These are phyloP conservation scores for Cossypha niveicapilla DNA, from an alignment of 2,797 vertebrate genomes.

Conservation along the genomic window DNA sequence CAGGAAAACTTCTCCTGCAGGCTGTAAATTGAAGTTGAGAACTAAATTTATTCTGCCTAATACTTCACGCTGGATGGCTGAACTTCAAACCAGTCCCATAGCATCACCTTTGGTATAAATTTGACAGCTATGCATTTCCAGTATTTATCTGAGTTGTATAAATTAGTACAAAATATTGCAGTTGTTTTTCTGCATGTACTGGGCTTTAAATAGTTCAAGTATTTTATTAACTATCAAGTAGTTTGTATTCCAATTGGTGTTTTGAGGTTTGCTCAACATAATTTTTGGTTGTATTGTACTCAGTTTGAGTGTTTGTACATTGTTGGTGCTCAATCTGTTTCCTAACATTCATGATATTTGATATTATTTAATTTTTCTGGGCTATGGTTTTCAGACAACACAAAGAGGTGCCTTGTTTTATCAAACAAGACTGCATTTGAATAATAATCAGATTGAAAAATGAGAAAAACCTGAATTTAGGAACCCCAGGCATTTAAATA, in stretches of 20 bases:
- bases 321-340: neutral
- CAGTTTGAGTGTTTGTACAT: neutral
- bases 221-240: neutral
- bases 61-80: neutral
- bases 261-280: neutral
- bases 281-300: neutral
- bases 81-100: slow-evolving; percentile 22
- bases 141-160: slow-evolving; percentile 1
- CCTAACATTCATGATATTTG: neutral
- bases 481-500: neutral
- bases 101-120: neutral
- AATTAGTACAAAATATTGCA: slow-evolving; percentile 14
- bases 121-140: neutral
- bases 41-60: slow-evolving; percentile 47
- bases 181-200: neutral
- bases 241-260: neutral
- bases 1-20: slow-evolving; percentile 11
- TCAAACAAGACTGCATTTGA: neutral
- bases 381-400: neutral
- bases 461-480: neutral
- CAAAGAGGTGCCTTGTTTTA: neutral
- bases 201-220: neutral
- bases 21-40: slow-evolving; percentile 45
- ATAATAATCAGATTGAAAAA: neutral
- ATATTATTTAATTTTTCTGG: neutral